These are phyloP conservation scores for Oenanthe melanoleuca DNA, from an alignment of 2,113 vertebrate species.

Conservation along the genomic window DNA sequence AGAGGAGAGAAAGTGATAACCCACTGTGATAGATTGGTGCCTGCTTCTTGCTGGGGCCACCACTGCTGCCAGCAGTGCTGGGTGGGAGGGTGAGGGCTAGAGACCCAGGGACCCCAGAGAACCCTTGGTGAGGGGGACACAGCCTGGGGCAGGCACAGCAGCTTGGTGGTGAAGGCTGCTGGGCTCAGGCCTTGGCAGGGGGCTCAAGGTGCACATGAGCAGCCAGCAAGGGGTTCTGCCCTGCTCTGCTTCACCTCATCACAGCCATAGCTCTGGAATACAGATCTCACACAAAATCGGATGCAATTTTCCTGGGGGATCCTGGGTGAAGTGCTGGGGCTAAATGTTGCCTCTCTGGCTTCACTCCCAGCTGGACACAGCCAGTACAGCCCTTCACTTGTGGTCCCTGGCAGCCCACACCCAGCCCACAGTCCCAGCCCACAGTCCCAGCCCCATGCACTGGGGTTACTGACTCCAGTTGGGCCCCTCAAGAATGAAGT, in stretches of 20 bases:
- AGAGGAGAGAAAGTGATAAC: constrained; percentile 8
- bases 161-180: background rate
- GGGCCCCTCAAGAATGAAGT: background rate
- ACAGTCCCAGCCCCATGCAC: fast-evolving
- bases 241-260: background rate
- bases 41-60: background rate
- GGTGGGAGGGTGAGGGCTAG: background rate
- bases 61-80: background rate
- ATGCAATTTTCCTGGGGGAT: background rate
- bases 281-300: fast-evolving
- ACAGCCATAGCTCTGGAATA: fast-evolving
- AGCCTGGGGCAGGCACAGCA: background rate
- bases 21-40: background rate
- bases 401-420: background rate
- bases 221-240: background rate
- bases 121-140: background rate
- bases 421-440: background rate
- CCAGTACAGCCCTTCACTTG: background rate
- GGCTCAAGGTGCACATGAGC: fast-evolving
- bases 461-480: background rate
- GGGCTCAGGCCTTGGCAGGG: background rate
- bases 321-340: background rate
- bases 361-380: background rate
- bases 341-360: background rate
- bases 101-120: background rate